Evolutionary conservation across 2,888 invertebrate species (phyloP).

Genomic region (Argyresthia goedartella): DNA sequence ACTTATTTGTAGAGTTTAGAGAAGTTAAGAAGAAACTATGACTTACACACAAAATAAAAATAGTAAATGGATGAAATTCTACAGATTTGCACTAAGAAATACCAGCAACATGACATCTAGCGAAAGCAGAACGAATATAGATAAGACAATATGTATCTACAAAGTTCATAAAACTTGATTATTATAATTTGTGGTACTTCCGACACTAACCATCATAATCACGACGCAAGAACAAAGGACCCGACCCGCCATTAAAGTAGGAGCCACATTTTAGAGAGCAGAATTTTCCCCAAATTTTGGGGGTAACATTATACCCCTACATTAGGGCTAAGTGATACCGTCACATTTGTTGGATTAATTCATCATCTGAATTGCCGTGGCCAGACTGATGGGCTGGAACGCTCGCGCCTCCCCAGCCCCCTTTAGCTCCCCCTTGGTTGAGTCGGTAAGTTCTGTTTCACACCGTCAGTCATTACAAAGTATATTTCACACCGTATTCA

Average conservation of each 20-base stretch:
- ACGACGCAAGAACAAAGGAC: conserved; percentile 29
- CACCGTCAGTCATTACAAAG: background rate
- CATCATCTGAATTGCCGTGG: conserved; percentile 72
- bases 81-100: no score
- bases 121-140: no score
- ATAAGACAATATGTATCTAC: no score
- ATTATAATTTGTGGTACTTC: no score
- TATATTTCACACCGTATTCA: no score
- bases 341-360: conserved; percentile 72
- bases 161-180: no score
- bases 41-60: no score
- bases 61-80: no score
- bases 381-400: conserved; percentile 69
- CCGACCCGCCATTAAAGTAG: conserved; percentile 31
- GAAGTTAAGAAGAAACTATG: no score
- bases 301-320: conserved; percentile 69
- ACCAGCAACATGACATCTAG: no score
- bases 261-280: conserved; percentile 35
- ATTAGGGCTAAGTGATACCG: conserved; percentile 71
- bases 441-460: background rate
- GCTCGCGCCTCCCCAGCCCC: conserved; percentile 26
- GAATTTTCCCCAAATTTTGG: conserved; percentile 42
- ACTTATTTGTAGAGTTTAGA: no score
- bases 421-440: background rate
- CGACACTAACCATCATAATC: conserved; percentile 1